phyloP scores from a whole-genome alignment of 1,140 invertebrate species.

The Trachymyrmex septentrionalis region DNA sequence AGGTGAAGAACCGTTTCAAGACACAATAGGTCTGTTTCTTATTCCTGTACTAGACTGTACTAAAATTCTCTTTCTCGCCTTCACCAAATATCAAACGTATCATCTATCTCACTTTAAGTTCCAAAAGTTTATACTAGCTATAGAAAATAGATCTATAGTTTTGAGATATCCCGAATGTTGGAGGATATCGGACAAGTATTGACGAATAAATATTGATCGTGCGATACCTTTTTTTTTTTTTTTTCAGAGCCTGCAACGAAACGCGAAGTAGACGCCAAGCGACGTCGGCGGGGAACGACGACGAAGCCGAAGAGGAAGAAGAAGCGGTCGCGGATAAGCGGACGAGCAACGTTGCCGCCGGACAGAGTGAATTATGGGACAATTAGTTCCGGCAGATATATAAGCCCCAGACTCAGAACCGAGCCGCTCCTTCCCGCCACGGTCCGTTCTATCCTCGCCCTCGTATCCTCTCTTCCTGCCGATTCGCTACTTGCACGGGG shows the following conservation, averaged over 20 bases:
- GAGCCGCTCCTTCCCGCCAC: conserved; percentile 40
- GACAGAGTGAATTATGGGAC: conserved; percentile 81
- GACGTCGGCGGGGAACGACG: conserved; percentile 32
- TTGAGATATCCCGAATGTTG: not conserved
- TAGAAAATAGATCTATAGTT: not conserved
- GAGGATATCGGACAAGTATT: not conserved
- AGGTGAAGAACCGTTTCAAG: not conserved
- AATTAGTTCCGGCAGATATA: conserved; percentile 83
- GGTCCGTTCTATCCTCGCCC: conserved; percentile 48
- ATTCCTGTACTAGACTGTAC: no score
- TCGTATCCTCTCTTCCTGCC: conserved; percentile 51
- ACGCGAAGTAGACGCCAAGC: conserved; percentile 48
- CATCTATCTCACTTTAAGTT: no score
- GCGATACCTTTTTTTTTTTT: not conserved
- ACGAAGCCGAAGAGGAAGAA: conserved; percentile 63
- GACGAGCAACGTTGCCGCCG: conserved; percentile 74
- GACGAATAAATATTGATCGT: not conserved
- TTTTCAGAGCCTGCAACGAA: conserved; percentile 1
- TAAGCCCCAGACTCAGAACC: conserved; percentile 77
- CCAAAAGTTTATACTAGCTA: no score
- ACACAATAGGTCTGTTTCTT: no score
- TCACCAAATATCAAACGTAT: no score
- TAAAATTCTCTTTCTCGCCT: no score
- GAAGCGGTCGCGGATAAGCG: conserved; percentile 76
- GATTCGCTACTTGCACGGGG: conserved; percentile 20